A percentile compares a stretch with the other conserved stretches of the same genome.
Conservation (phyloP, 2,888 invertebrate genomes). For the Drosophila setosimentum region DNA sequence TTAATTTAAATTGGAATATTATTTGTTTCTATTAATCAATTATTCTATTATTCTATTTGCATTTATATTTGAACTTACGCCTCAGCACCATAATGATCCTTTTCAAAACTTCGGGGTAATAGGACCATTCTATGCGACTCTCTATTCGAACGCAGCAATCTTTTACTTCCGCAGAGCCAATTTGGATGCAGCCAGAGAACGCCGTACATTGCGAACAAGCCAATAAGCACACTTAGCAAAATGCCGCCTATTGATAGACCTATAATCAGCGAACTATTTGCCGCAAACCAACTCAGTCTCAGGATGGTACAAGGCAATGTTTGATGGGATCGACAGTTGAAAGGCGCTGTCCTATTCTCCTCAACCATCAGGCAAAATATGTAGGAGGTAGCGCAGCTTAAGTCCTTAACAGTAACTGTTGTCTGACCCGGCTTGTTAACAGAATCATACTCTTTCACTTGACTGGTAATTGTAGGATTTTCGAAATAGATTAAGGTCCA, state of each 20-base stretch:
- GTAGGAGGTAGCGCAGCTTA: constrained; percentile 52
- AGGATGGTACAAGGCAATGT: constrained; percentile 34
- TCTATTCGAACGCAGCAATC: constrained; percentile 28
- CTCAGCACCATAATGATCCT: constrained; percentile 7
- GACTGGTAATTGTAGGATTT: not conserved
- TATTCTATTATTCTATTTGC: not conserved
- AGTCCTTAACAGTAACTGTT: constrained; percentile 9
- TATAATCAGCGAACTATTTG: constrained; percentile 45
- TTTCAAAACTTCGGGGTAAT: constrained; percentile 40
- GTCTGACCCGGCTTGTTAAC: not conserved
- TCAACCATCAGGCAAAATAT: constrained; percentile 68
- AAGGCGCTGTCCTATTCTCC: constrained; percentile 52
- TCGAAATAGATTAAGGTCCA: constrained; percentile 47
- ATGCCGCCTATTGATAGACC: constrained; percentile 47
- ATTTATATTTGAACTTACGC: constrained; percentile 31
- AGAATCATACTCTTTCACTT: not conserved
- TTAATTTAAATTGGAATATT: not conserved
- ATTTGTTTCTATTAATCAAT: not conserved
- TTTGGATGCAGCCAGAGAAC: constrained; percentile 63
- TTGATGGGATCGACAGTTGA: constrained; percentile 72
- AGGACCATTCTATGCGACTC: constrained; percentile 56
- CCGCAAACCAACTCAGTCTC: constrained; percentile 60
- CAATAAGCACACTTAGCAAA: constrained; percentile 54
- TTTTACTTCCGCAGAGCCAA: constrained; percentile 61
- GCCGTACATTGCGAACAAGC: constrained; percentile 52